Evolutionary conservation across 2,888 invertebrate species (phyloP).

Genomic region (Flexamia atlantica): DNA sequence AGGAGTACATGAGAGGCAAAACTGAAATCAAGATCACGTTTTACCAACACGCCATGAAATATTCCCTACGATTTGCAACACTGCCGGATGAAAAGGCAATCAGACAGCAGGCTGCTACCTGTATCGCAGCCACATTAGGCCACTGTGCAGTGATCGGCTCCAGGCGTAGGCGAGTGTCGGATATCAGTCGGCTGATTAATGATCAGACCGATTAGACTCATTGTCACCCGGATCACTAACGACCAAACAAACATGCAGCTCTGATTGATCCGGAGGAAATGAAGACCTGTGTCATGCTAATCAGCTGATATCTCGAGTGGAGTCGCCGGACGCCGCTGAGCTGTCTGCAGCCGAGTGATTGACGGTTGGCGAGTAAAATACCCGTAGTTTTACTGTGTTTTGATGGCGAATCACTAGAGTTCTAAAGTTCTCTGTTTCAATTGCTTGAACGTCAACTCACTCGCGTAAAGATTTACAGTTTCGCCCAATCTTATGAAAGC

Average conservation of each 20-base stretch:
- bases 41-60: not conserved
- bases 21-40: no score
- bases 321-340: not conserved
- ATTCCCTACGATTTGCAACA: not conserved
- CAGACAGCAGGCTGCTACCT: conserved; percentile 7
- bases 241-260: conserved; percentile 16
- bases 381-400: no score
- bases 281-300: conserved; percentile 35
- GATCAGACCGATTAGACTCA: conserved; percentile 18
- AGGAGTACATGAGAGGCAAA: no score
- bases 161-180: conserved; percentile 17
- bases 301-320: not conserved
- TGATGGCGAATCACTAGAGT: no score
- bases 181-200: conserved; percentile 19
- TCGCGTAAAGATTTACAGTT: no score
- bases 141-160: not conserved
- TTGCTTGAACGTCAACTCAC: no score
- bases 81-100: not conserved
- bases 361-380: not conserved
- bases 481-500: no score
- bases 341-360: not conserved
- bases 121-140: conserved; percentile 32
- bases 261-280: conserved; percentile 20
- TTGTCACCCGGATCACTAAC: conserved; percentile 37
- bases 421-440: no score